phyloP scores from a whole-genome alignment of 2,888 invertebrate genomes.

The Leucophora obtusa region DNA sequence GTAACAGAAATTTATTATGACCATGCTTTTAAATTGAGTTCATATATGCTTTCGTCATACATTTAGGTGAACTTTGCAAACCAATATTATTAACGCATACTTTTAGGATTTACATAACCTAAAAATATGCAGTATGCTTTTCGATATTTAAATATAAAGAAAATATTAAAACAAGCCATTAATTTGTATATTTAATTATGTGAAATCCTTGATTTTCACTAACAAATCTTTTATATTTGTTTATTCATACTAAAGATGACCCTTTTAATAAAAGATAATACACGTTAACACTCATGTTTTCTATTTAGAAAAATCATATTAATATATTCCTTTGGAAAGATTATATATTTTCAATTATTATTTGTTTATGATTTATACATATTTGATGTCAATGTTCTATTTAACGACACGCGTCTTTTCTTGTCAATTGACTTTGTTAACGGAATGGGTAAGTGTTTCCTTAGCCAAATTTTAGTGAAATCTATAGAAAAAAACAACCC shows the following conservation, averaged over 20 bases:
- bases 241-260: conserved; percentile 7
- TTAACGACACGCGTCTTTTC: conserved; percentile 50
- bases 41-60: too few species aligned
- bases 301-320: not conserved
- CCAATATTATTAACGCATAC: not conserved
- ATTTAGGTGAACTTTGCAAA: too few species aligned
- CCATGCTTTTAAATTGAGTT: too few species aligned
- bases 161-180: conserved; percentile 23
- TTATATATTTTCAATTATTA: conserved; percentile 30
- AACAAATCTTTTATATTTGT: not conserved
- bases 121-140: not conserved
- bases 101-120: not conserved
- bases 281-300: conserved; percentile 22
- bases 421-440: conserved; percentile 22
- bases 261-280: conserved; percentile 16
- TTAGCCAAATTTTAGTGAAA: conserved; percentile 7
- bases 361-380: conserved; percentile 49
- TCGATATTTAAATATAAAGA: not conserved
- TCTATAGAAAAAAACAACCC: conserved; percentile 23
- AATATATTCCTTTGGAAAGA: not conserved
- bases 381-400: conserved; percentile 34
- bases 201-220: not conserved
- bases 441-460: conserved; percentile 38
- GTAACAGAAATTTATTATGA: too few species aligned
- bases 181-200: conserved; percentile 21